Evolutionary conservation across 2,888 invertebrate genomes (phyloP).

Genomic region (Peribatodes rhomboidaria): DNA sequence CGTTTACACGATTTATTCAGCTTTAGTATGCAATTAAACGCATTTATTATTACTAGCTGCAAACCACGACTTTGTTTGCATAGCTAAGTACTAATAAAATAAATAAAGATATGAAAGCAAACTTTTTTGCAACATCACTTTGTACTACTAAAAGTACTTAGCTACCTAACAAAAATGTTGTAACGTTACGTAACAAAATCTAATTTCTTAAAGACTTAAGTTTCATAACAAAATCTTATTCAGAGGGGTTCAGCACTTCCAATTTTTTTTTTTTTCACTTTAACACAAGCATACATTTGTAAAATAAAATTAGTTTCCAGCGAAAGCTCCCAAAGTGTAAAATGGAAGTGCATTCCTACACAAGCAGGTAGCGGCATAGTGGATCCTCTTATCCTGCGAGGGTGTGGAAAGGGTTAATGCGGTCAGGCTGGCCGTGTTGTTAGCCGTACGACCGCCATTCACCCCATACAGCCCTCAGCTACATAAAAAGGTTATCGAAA

Average conservation of each 20-base stretch:
- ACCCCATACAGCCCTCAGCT: slow-evolving; percentile 59
- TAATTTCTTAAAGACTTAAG: not conserved
- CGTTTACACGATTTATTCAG: slow-evolving; percentile 17
- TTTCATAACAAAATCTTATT: not conserved
- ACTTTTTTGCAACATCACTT: too few relatives aligned
- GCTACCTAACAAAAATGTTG: too few relatives aligned
- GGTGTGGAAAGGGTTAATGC: slow-evolving; percentile 70
- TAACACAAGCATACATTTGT: slow-evolving; percentile 36
- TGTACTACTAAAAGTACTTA: too few relatives aligned
- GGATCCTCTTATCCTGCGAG: slow-evolving; percentile 56
- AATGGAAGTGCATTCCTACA: slow-evolving; percentile 44
- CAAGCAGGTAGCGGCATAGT: slow-evolving; percentile 46
- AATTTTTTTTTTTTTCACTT: not conserved
- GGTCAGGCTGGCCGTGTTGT: slow-evolving; percentile 65
- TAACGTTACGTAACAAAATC: not conserved
- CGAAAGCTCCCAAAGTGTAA: slow-evolving; percentile 45
- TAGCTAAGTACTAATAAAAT: too few relatives aligned
- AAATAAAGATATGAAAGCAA: too few relatives aligned
- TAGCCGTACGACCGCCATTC: slow-evolving; percentile 68
- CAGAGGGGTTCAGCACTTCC: not conserved
- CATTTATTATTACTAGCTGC: slow-evolving; percentile 2
- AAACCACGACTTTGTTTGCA: not conserved
- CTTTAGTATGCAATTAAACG: slow-evolving; percentile 12
- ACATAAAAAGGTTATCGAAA: slow-evolving; percentile 72
- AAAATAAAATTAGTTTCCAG: slow-evolving; percentile 35